Percentiles rank a stretch among this genome's conserved stretches.
These are phyloP conservation scores for Netelia melanura DNA, from an alignment of 2,888 invertebrate species.

Conservation along the genomic window DNA sequence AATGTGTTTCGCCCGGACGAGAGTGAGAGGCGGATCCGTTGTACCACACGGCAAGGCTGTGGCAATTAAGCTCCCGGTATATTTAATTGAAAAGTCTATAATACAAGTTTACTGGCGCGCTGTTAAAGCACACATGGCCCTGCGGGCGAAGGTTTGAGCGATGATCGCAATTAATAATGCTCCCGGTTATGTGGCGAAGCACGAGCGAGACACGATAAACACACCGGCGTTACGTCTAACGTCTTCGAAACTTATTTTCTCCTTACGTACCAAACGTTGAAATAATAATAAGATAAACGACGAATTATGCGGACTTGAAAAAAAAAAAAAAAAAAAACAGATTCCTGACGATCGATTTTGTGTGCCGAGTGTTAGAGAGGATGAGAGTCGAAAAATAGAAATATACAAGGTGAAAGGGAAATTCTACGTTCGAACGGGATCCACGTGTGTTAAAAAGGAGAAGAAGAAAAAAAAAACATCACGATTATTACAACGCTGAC, in stretches of 20 bases:
- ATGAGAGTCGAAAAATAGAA: not conserved
- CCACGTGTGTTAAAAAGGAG: not conserved
- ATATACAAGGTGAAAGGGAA: not conserved
- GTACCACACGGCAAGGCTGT: constrained; percentile 22
- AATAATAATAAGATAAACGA: constrained; percentile 2
- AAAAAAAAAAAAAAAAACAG: not conserved
- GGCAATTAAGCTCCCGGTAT: constrained; percentile 55
- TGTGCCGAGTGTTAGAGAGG: not conserved
- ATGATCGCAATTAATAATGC: constrained; percentile 62
- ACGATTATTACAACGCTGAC: constrained; percentile 2
- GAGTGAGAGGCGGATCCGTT: constrained; percentile 36
- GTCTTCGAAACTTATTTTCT: not conserved
- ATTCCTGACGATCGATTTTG: not conserved
- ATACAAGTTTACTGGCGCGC: not conserved
- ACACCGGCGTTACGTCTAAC: constrained; percentile 26
- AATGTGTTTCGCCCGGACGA: not conserved
- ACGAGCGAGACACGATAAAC: constrained; percentile 10
- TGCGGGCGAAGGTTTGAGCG: constrained; percentile 44
- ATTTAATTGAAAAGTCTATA: constrained; percentile 31
- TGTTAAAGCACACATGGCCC: not conserved
- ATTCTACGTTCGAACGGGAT: not conserved
- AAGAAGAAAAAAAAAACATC: constrained; percentile 13
- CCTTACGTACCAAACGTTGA: not conserved
- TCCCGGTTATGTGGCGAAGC: constrained; percentile 26
- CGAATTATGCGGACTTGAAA: not conserved